These are phyloP conservation scores for Brachypodius melanocephalos DNA, from an alignment of 2,113 vertebrate species.

Conservation along the genomic window DNA sequence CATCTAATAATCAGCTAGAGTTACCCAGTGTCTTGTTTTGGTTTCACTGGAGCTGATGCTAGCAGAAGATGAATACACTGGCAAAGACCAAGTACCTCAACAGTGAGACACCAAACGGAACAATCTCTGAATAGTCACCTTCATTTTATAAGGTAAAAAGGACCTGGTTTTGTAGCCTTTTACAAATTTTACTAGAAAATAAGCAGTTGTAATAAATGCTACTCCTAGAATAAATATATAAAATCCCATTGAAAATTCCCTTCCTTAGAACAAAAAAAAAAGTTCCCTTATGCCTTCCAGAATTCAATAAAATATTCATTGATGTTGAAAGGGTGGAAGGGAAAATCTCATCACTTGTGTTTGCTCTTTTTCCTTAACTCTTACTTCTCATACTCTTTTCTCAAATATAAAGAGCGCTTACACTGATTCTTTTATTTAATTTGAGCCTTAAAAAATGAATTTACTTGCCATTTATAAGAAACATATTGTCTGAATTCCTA, in stretches of 20 bases:
- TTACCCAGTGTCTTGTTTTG: background rate
- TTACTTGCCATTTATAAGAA: background rate
- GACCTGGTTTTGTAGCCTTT: background rate
- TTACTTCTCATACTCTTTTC: background rate
- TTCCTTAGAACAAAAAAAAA: constrained; percentile 9
- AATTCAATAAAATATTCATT: constrained; percentile 44
- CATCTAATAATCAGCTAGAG: background rate
- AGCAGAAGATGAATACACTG: background rate
- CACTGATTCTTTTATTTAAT: background rate
- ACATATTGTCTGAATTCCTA: background rate
- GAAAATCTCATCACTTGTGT: background rate
- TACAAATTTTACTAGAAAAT: background rate
- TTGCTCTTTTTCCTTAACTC: constrained; percentile 38
- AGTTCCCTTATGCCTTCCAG: background rate
- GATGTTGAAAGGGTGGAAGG: background rate
- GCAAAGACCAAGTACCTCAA: background rate
- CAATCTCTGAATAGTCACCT: background rate
- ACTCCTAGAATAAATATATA: constrained; percentile 2
- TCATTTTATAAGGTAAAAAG: background rate
- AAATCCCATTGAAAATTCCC: constrained; percentile 6
- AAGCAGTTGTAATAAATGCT: background rate
- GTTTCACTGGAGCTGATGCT: background rate
- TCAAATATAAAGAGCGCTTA: background rate
- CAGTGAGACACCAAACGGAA: background rate
- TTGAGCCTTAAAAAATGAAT: background rate